Evolutionary conservation across 2,113 vertebrate species (phyloP), one percentile per base, ranked within the genome.

Genomic region (Anolis carolinensis): DNA sequence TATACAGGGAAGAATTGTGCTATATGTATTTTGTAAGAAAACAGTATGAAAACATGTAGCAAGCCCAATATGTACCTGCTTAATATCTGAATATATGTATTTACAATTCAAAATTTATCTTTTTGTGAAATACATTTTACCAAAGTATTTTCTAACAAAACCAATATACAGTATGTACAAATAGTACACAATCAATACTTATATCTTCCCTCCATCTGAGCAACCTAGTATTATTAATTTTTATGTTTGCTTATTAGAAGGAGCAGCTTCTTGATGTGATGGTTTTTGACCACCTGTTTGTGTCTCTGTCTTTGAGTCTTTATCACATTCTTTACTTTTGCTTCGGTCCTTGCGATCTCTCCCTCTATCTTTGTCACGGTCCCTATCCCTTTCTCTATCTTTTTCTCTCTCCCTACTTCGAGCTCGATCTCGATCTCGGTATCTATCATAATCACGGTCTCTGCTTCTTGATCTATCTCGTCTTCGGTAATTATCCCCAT

Each of bases 311-410:
- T 96, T 98, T 4, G 85, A 88, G 59, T 98, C 97, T 87, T 97
- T 98, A 44, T 93, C 87, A 9, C 81, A 96, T 70, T 98, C 98
- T 84, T 88, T 94, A 70, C 94, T 96, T 62, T 95, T 96, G 89
- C 97, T 97, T 75, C 95, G 95, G 5, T 97, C 97, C n/a, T 96
- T 96, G 65, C 96, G 96, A 48, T 97, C 98, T 36, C 94, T 95
- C 27, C 88, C 86, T 88, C 96, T 90, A 4, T 95, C 93, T 90
- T 96, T 91, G 85, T 98, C 91, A 7, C 90, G 90, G 82, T 91
- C 90, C 23, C 96, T 91, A 50, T 97, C 94, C 76, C 96, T 86
- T 76, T 97, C 95, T 0, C 96, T 94, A 18, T 96, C 97, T 82
- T 94, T 82, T 0, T 97, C 97, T 2, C 93, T 95, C 2, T 97